These are phyloP conservation scores for Aromia moschata DNA, from an alignment of 2,888 invertebrate species.

Conservation along the genomic window DNA sequence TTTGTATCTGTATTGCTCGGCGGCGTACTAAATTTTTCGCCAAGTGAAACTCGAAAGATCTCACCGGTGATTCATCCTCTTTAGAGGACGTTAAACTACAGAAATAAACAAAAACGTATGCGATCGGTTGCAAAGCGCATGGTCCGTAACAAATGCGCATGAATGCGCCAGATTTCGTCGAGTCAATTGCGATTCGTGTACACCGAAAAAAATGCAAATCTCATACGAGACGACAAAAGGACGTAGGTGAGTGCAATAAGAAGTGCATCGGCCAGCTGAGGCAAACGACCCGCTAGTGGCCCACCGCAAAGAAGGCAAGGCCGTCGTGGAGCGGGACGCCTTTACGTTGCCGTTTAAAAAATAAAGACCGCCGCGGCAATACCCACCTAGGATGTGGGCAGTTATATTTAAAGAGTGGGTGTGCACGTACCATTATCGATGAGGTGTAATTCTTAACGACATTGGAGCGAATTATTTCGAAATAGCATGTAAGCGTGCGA, in stretches of 20 bases:
- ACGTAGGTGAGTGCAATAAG: conserved; percentile 17
- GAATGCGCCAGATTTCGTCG: not conserved
- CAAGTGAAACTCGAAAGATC: conserved; percentile 3
- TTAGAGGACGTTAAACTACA: conserved; percentile 11
- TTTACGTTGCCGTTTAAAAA: not conserved
- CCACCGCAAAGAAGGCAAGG: conserved; percentile 24
- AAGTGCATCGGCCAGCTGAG: conserved; percentile 21
- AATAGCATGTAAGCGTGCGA: no score
- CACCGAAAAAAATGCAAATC: not conserved
- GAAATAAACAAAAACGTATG: not conserved
- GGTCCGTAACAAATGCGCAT: conserved; percentile 2
- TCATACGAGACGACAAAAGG: not conserved
- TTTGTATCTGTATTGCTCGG: no score
- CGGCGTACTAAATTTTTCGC: not conserved
- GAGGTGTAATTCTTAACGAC: no score
- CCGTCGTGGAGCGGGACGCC: conserved; percentile 8
- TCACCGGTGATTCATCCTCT: conserved; percentile 6
- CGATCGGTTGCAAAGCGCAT: not conserved
- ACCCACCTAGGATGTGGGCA: conserved; percentile 20
- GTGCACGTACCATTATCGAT: no score
- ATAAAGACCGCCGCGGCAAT: conserved; percentile 1
- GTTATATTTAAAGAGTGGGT: conserved; percentile 1
- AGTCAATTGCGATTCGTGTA: not conserved
- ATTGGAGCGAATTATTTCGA: no score
- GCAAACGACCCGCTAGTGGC: conserved; percentile 23